Percentiles rank a stretch among this genome's conserved stretches.
phyloP scores from a whole-genome alignment of 2,113 vertebrate species.

The Chiloscyllium plagiosum region DNA sequence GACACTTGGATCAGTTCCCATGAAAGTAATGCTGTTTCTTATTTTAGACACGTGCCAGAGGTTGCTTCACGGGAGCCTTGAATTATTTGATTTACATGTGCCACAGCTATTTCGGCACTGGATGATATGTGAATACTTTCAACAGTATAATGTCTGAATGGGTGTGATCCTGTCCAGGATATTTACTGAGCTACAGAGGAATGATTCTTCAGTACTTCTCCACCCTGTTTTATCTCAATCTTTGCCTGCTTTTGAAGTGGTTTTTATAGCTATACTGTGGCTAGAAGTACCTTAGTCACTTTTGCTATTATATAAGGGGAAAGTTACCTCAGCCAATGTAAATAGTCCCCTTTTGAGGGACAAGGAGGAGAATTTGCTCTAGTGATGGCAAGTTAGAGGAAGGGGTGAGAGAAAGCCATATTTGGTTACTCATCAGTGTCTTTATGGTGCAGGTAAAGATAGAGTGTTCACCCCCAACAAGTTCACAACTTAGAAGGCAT shows the following conservation, averaged over 20 bases:
- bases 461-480: neutral
- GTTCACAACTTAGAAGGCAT: neutral
- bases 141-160: neutral
- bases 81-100: neutral
- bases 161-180: neutral
- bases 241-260: neutral
- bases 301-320: neutral
- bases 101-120: neutral
- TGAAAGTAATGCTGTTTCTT: neutral
- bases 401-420: neutral
- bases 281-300: neutral
- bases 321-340: neutral
- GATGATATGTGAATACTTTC: neutral
- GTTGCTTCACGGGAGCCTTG: neutral
- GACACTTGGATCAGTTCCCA: constrained; percentile 8
- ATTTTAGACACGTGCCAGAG: too few relatives aligned
- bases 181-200: neutral
- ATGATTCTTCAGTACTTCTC: neutral
- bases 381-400: neutral
- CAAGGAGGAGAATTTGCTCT: neutral
- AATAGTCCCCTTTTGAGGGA: neutral
- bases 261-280: neutral
- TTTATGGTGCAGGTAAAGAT: neutral
- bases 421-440: neutral
- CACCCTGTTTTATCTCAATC: neutral